Conservation (phyloP, 2,888 invertebrate species). For the Sylvicola cinctus region DNA sequence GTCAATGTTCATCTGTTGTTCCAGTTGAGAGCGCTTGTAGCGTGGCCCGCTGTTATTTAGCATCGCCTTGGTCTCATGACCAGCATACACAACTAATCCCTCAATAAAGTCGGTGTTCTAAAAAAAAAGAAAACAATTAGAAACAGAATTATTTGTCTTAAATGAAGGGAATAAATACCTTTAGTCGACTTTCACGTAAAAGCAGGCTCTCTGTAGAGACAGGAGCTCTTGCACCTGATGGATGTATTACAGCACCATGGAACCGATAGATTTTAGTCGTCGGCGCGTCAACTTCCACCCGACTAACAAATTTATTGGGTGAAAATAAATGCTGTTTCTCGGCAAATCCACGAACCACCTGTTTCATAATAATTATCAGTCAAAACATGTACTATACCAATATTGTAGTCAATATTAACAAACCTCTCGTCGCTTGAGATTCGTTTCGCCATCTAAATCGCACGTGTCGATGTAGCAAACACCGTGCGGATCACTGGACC, state of each 20-base stretch:
- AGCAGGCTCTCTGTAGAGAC: slow-evolving; percentile 78
- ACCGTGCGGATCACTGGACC: slow-evolving; percentile 73
- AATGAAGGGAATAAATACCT: slow-evolving; percentile 12
- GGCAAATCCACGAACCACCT: slow-evolving; percentile 24
- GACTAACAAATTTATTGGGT: slow-evolving; percentile 60
- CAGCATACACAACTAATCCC: slow-evolving; percentile 91
- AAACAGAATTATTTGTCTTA: not conserved
- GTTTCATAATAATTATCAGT: slow-evolving; percentile 16
- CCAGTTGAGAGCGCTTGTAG: slow-evolving; percentile 79
- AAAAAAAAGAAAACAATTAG: slow-evolving; percentile 4
- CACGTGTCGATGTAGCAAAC: slow-evolving; percentile 89
- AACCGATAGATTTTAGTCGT: slow-evolving; percentile 92
- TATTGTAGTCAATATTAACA: slow-evolving; percentile 5
- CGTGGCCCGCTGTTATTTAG: slow-evolving; percentile 90
- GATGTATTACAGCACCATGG: slow-evolving; percentile 70
- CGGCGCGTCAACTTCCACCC: slow-evolving; percentile 82
- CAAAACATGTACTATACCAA: slow-evolving; percentile 3
- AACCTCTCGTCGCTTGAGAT: slow-evolving; percentile 79
- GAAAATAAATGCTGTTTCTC: slow-evolving; percentile 49
- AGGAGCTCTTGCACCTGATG: slow-evolving; percentile 55
- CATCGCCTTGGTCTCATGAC: slow-evolving; percentile 96
- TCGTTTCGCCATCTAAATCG: slow-evolving; percentile 91
- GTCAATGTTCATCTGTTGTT: slow-evolving; percentile 86
- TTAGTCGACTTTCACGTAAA: slow-evolving; percentile 79
- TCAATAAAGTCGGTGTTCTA: slow-evolving; percentile 91